Evolutionary conservation across 2,113 vertebrate species (phyloP), one percentile per base, ranked within the genome.

Genomic region (Rhinolophus ferrumequinum): DNA sequence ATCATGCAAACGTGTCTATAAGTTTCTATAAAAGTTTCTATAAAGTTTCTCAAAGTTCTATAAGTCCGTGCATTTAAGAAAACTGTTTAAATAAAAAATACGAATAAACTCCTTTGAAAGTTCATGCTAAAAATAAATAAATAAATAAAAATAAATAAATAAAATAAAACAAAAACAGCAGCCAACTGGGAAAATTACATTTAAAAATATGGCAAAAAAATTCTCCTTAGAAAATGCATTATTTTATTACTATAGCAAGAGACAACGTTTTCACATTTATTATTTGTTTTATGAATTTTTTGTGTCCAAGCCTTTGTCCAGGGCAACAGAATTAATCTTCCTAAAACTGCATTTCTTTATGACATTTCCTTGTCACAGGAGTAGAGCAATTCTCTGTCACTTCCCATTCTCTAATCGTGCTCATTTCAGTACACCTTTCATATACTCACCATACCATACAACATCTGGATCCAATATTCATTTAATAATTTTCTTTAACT

Each of bases 1-100:
- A 88, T 52, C 84, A 22, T 70, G 15, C 13, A 88, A 88, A 83
- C 47, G 58, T 97, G 94, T 92, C 80, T n/a, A n/a, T n/a, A n/a
- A n/a, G n/a, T n/a, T n/a, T n/a, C n/a, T n/a, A n/a, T n/a, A n/a
- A n/a, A n/a, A n/a, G n/a, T n/a, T n/a, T n/a, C n/a, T n/a, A n/a
- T n/a, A n/a, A n/a, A n/a, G n/a, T n/a, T n/a, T n/a, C n/a, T n/a
- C n/a, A n/a, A n/a, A 81, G 24, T 80, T 96, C 88, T 95, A 58
- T 90, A 88, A 95, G n/a, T 8, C 21, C 94, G 60, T 72, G 7
- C n/a, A 90, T 88, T 94, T 90, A 88, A 30, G 67, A 93, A 85
- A 54, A 21, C 14, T 64, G 94, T 90, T 96, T 24, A 92, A 56
- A 93, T 86, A 96, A 96, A 90, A 96, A 90, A 56, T 76, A 69